These are phyloP conservation scores for Mesoligia furuncula DNA, from an alignment of 2,888 invertebrate genomes.

Conservation along the genomic window DNA sequence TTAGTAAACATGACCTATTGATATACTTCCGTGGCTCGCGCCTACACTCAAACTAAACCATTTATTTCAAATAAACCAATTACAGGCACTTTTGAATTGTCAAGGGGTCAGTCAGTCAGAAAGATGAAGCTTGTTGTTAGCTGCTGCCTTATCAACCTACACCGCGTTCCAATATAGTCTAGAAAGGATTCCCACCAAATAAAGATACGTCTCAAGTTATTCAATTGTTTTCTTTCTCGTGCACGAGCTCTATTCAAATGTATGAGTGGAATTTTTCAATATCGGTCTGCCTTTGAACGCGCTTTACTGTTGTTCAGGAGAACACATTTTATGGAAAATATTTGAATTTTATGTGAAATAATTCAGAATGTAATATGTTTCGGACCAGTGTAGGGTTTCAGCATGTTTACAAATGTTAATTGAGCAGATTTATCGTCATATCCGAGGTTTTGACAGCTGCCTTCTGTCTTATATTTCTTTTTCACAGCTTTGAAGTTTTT, in stretches of 20 bases:
- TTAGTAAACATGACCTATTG: constrained; percentile 32
- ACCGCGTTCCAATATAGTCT: background rate
- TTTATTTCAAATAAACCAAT: background rate
- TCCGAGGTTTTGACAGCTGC: constrained; percentile 45
- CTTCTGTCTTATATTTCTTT: constrained; percentile 42
- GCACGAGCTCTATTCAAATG: constrained; percentile 51
- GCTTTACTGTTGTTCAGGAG: constrained; percentile 35
- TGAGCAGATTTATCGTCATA: constrained; percentile 39
- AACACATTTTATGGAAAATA: constrained; percentile 48
- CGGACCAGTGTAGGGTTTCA: constrained; percentile 29
- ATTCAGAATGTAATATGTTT: constrained; percentile 21
- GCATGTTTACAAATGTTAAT: constrained; percentile 33
- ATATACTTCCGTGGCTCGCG: constrained; percentile 7
- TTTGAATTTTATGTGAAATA: constrained; percentile 42
- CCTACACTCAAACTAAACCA: background rate
- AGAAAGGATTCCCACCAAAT: constrained; percentile 47
- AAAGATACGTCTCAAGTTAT: constrained; percentile 45
- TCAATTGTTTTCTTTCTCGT: constrained; percentile 52
- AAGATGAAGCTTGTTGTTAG: background rate
- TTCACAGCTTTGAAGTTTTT: constrained; percentile 51
- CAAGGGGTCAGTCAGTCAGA: background rate
- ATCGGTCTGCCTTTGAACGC: constrained; percentile 45
- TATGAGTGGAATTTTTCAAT: constrained; percentile 63
- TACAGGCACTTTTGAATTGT: background rate
- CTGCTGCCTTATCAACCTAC: background rate